Evolutionary conservation across 2,888 invertebrate genomes (phyloP).

Genomic region (Coelinius sp.): DNA sequence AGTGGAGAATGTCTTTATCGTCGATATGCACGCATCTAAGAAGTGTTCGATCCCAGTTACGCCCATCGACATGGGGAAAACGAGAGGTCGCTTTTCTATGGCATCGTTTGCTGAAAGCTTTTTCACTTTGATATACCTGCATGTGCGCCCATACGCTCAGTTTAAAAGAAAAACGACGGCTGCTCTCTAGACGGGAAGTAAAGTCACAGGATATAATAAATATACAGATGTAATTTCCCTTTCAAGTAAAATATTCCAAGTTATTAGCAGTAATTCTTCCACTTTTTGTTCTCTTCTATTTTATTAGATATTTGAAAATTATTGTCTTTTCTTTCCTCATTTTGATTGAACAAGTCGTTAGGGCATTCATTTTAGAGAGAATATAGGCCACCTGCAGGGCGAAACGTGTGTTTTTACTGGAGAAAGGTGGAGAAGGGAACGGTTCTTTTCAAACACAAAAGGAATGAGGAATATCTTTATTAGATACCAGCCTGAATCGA

Average conservation of each 20-base stretch:
- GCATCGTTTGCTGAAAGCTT: constrained; percentile 26
- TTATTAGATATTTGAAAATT: no score
- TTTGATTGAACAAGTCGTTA: background rate
- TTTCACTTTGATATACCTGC: constrained; percentile 14
- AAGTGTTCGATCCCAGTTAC: constrained; percentile 6
- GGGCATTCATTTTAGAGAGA: constrained; percentile 17
- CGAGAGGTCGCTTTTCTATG: constrained; percentile 28
- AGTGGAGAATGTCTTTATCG: constrained; percentile 51
- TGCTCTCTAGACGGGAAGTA: background rate
- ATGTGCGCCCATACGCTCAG: background rate
- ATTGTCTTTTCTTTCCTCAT: background rate
- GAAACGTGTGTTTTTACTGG: no score
- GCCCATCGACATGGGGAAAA: constrained; percentile 18
- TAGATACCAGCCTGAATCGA: constrained; percentile 60
- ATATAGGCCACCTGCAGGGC: background rate
- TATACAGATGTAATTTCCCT: no score
- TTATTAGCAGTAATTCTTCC: background rate
- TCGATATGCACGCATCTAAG: background rate
- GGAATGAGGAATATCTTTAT: constrained; percentile 69
- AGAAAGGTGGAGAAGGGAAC: background rate
- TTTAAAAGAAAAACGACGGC: background rate
- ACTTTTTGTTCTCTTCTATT: constrained; percentile 12
- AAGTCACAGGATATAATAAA: background rate
- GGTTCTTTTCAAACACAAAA: constrained; percentile 53
- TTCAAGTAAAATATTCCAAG: background rate